phyloP scores from a whole-genome alignment of 1,140 invertebrate genomes.

The Portunus trituberculatus region DNA sequence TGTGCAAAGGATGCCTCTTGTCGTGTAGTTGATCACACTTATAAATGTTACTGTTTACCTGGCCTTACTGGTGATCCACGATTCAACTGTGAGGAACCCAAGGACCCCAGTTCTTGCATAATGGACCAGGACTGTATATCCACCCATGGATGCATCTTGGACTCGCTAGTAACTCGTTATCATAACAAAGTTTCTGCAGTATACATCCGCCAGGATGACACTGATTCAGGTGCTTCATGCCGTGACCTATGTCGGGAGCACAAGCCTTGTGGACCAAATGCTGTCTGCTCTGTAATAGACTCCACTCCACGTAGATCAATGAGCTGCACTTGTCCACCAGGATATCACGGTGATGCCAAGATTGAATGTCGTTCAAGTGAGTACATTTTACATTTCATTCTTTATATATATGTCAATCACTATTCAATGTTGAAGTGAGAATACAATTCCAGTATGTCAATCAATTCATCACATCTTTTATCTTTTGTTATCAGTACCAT shows the following conservation, averaged over 20 bases:
- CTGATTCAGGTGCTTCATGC: constrained; percentile 68
- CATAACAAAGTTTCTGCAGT: constrained; percentile 67
- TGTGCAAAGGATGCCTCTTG: constrained; percentile 79
- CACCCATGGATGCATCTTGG: constrained; percentile 76
- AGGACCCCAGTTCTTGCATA: constrained; percentile 78
- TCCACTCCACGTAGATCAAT: constrained; percentile 75
- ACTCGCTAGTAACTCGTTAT: constrained; percentile 66
- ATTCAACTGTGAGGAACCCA: constrained; percentile 70
- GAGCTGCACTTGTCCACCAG: constrained; percentile 77
- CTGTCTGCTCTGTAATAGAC: constrained; percentile 76
- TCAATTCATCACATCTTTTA: no score
- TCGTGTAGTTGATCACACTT: constrained; percentile 72
- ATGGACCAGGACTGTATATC: constrained; percentile 77
- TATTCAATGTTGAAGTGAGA: no score
- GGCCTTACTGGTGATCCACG: constrained; percentile 78
- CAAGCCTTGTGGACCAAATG: constrained; percentile 77
- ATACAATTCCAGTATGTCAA: no score
- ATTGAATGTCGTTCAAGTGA: constrained; percentile 88
- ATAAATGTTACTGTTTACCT: constrained; percentile 77
- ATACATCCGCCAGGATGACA: constrained; percentile 77
- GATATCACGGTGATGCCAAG: constrained; percentile 86
- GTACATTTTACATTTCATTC: constrained; percentile 51
- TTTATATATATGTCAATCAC: no score
- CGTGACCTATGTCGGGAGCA: constrained; percentile 76
- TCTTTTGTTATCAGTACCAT: constrained; percentile 83